Percentiles rank a stretch among this genome's conserved stretches.
phyloP scores from a whole-genome alignment of 2,797 vertebrate genomes.

The Helicolenus hilgendorfi region DNA sequence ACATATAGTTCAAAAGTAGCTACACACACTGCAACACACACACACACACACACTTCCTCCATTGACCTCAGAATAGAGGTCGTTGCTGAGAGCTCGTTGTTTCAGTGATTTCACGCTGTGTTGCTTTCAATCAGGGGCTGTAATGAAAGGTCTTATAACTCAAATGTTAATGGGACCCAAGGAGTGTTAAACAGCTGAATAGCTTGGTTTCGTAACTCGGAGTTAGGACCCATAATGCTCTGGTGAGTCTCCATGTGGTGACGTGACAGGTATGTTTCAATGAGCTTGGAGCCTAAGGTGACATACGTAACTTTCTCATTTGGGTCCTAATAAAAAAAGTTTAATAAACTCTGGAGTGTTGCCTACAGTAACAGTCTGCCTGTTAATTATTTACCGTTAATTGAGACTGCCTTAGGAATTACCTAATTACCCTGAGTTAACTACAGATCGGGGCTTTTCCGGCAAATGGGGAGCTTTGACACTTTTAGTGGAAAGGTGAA shows the following conservation, averaged over 20 bases:
- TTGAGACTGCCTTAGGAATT: neutral
- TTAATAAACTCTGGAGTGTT: conserved; percentile 3
- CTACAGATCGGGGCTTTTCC: neutral
- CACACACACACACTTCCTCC: conserved; percentile 18
- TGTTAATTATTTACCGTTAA: conserved; percentile 37
- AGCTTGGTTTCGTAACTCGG: conserved; percentile 2
- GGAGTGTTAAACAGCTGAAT: conserved; percentile 45
- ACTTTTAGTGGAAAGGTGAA: conserved; percentile 6
- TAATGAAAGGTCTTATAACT: conserved; percentile 65
- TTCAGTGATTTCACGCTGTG: conserved; percentile 76
- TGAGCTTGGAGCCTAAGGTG: neutral
- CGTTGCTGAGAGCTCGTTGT: conserved; percentile 55
- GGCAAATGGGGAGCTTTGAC: neutral
- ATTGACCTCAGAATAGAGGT: conserved; percentile 62
- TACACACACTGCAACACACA: neutral
- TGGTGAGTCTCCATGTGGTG: neutral
- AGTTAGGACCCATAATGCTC: neutral
- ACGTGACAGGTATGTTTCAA: neutral
- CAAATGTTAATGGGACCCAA: conserved; percentile 37
- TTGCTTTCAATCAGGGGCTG: conserved; percentile 76
- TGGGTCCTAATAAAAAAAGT: conserved; percentile 22
- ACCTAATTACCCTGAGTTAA: conserved; percentile 22
- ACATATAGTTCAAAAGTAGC: neutral
- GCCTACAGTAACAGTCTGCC: conserved; percentile 4
- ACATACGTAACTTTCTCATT: neutral